Evolutionary conservation across 1,140 invertebrate species (phyloP), one percentile per base, ranked within the genome.

Genomic region (Chymomyza costata): DNA sequence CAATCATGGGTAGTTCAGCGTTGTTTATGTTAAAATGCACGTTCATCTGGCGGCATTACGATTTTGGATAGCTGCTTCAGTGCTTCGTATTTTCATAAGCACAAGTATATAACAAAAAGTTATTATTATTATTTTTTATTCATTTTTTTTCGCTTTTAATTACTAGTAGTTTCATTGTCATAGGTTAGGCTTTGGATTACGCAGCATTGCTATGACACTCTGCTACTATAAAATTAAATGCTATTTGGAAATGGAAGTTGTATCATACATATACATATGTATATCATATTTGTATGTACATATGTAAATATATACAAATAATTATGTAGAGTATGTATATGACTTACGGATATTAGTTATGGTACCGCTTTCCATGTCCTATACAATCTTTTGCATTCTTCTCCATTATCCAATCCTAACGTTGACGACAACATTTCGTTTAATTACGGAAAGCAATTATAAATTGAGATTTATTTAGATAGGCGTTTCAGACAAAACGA

Each of bases 101-200:
- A 28, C 5, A 13, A 19, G 34, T 38, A 40, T 61, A 52, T 59
- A 49, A 34, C 40, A 39, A 48, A 64, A 74, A 63, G 30, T 18
- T 50, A 59, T 74, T 69, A 70, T 70, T 74, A 70, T 70, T 74
- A 70, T 63, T 69, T 64, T 67, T 25, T 50, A 13, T 30, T 25
- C 8, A 6, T 48, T 44, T 44, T 35, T 47, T 50, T 32, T n/a
- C 41, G 3, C 35, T 41, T 59, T 65, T 64, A 59, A 65, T 59
- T 65, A 54, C 48, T 50, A 38, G 35, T 34, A 43, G 39, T 73
- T 63, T 80, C 71, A 80, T 78, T 78, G 71, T 63, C 71, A 78
- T 63, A 60, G 55, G 55, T 56, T 61, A 51, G 56, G 38, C 38
- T 53, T 78, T 80, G 50, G 37, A 41, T 62, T 61, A 39, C 37